These are phyloP conservation scores for Rhagium mordax DNA, from an alignment of 2,888 invertebrate genomes.

Conservation along the genomic window DNA sequence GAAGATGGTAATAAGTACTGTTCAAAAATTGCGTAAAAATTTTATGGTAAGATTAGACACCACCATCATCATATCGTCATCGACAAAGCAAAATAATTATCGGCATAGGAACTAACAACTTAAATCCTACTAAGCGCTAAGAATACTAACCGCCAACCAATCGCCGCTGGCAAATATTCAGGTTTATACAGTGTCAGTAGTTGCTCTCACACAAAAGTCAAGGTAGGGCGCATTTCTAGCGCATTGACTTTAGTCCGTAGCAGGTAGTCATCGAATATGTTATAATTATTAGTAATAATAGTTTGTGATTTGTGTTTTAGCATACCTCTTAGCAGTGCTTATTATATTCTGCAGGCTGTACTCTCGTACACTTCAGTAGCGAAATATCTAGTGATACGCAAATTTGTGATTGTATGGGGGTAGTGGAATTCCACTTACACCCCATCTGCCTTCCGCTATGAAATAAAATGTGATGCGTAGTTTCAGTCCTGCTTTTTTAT, in stretches of 20 bases:
- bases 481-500: no score
- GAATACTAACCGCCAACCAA: slow-evolving; percentile 4
- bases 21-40: no score
- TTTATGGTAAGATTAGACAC: background rate
- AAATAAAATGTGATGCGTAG: no score
- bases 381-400: no score
- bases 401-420: no score
- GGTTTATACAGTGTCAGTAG: slow-evolving; percentile 23
- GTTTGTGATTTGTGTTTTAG: background rate
- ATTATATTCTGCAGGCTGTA: no score
- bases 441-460: no score
- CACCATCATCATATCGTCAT: background rate
- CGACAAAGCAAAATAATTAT: background rate
- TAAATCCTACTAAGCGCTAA: background rate
- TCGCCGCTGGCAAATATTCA: slow-evolving; percentile 16
- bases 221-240: slow-evolving; percentile 32
- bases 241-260: slow-evolving; percentile 27
- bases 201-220: slow-evolving; percentile 25
- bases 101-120: background rate
- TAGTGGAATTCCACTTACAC: no score
- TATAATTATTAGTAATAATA: background rate
- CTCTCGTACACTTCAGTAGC: no score
- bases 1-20: no score
- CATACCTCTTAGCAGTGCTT: no score
- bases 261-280: background rate